Evolutionary conservation across 2,888 invertebrate genomes (phyloP), one percentile per base, ranked within the genome.

Genomic region (Flexamia atlantica): DNA sequence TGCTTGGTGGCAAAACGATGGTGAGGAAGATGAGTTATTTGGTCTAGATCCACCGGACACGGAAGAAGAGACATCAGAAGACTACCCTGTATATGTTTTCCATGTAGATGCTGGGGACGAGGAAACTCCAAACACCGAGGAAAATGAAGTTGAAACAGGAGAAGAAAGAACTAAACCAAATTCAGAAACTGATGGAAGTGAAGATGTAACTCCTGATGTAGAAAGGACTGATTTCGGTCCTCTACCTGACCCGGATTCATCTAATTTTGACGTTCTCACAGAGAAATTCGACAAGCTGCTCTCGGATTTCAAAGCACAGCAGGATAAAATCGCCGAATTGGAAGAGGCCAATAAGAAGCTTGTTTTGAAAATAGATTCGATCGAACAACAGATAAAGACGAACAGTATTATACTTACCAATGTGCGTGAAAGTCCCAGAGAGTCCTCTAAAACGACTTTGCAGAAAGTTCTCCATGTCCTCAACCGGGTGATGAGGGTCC

Each of bases 351-450:
- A 76, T 20, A 76, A 46, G n/a, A 23, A 17, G 23, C 46, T 76
- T 9, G 25, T 30, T 20, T 23, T 42, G 3, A 76, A 76, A n/a
- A 46, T 76, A 0, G 76, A 76, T 50, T 14, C 20, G 3, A 50
- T 76, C 20, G 76, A 76, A n/a, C 76, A 76, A 50, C 76, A 76
- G 42, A 28, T 17, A 10, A 76, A 76, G 23, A 50, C 76, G 1
- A 76, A 76, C 28, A 76, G 32, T 32, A 25, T 76, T 12, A 76
- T 76, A 25, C 20, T 76, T 30, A 14, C 14, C 2, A 76, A 76
- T 50, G 76, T 76, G 2, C 46, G 9, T 1, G 23, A 76, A n/a
- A 50, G 12, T 25, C 4, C 40, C 1, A 46, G n/a, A 0, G 76
- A 76, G 17, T 23, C 25, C 12, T 17, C 40, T 30, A 76, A 28